Evolutionary conservation across 2,797 vertebrate genomes (phyloP).

Genomic region (Petrocephalus sullivani): DNA sequence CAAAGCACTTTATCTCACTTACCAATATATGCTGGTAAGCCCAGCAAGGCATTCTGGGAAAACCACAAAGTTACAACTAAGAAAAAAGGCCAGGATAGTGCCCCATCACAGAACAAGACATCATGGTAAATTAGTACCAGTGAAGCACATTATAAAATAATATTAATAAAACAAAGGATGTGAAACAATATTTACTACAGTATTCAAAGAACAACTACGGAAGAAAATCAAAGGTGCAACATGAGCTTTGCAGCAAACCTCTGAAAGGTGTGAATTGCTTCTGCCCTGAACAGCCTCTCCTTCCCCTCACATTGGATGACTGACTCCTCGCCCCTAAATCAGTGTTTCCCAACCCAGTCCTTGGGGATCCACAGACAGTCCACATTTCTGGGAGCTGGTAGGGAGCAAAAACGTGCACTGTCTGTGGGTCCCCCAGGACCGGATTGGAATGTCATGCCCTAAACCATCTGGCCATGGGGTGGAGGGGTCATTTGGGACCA

Average conservation of each 20-base stretch:
- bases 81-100: background rate
- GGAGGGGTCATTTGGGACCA: background rate
- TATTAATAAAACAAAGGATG: background rate
- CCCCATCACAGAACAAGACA: background rate
- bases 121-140: background rate
- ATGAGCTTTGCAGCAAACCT: background rate
- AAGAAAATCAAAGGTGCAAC: background rate
- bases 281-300: background rate
- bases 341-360: background rate
- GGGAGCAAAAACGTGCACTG: background rate
- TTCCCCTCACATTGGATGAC: background rate
- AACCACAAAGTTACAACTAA: background rate
- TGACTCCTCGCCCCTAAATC: background rate
- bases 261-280: background rate
- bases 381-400: background rate
- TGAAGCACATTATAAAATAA: background rate
- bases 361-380: background rate
- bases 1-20: background rate
- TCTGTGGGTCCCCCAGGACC: background rate
- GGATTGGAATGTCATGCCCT: background rate
- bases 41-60: background rate
- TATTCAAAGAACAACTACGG: background rate
- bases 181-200: background rate
- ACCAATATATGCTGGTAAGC: background rate
- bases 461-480: background rate